Percentiles rank a stretch among this genome's conserved stretches.
phyloP scores from a whole-genome alignment of 2,113 vertebrate genomes.

The Crocuta crocuta region DNA sequence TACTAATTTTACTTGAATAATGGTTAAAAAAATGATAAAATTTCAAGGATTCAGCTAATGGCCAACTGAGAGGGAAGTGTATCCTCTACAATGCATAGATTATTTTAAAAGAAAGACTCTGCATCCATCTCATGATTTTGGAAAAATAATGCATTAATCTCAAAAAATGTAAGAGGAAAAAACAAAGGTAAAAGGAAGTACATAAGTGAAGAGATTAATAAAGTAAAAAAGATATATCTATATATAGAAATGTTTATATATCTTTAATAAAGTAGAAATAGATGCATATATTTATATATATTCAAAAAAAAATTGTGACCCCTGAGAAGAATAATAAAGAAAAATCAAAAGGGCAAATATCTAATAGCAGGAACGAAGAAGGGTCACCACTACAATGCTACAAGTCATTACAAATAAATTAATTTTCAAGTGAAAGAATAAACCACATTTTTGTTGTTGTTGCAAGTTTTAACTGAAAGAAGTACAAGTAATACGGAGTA shows the following conservation, averaged over 20 bases:
- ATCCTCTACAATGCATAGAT: not conserved
- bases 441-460: not conserved
- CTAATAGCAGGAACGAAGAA: not conserved
- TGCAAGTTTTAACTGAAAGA: not conserved
- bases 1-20: not conserved
- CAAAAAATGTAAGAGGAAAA: not conserved
- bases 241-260: too few relatives aligned
- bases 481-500: not conserved
- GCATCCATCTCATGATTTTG: not conserved
- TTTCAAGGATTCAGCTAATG: not conserved
- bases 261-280: too few relatives aligned
- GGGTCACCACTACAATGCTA: not conserved
- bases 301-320: not conserved
- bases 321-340: not conserved
- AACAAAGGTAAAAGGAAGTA: not conserved
- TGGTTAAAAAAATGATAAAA: not conserved
- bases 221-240: not conserved
- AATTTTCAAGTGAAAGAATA: not conserved
- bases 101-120: not conserved
- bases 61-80: not conserved
- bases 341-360: not conserved
- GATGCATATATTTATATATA: not conserved
- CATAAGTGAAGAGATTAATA: not conserved
- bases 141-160: not conserved
- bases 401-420: not conserved